Evolutionary conservation across 2,888 invertebrate species (phyloP), one percentile per base, ranked within the genome.

Genomic region (Steinernema hermaphroditum): DNA sequence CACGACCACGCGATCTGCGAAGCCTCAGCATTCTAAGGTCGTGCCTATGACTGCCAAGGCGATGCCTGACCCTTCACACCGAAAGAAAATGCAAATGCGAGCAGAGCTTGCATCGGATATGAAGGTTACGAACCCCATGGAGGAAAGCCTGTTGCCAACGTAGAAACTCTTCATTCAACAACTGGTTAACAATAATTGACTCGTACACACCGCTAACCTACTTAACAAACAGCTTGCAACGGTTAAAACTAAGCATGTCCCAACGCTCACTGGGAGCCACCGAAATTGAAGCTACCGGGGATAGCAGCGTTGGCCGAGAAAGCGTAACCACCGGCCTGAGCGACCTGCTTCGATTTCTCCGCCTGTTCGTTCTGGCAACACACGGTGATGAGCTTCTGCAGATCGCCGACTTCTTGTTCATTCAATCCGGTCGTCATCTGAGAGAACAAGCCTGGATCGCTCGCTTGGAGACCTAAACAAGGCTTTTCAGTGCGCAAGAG

Each of bases 301-400:
- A 80, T 77, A 4, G 27, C 46, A 24, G 72, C 75, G 27, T 27
- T 50, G 24, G 75, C 70, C 46, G 76, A 71, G 34, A 79, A 81
- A 19, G 43, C 57, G 70, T 79, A 79, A 44, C 79, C 79, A 41
- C 79, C 79, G 34, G 75, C 69, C 29, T 70, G 73, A 16, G 50
- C 74, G 22, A 81, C 68, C 14, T 70, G 71, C n/a, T 70, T 72
- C n/a, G 79, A 81, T n/a, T 70, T 62, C 22, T 72, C 70, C 19
- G 75, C 72, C 32, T 79, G 75, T 49, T 79, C 77, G 43, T 79
- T 72, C 50, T 73, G 73, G 50, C 69, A 57, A 69, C 79, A 79
- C 29, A 75, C 57, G 19, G 69, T 71, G 43, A 79, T 72, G 24
- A 78, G 68, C 43, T 74, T 46, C n/a, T 77, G 54, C 19, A 78